Conservation (phyloP, 2,797 vertebrate species). For the Phalanger gymnotis region DNA sequence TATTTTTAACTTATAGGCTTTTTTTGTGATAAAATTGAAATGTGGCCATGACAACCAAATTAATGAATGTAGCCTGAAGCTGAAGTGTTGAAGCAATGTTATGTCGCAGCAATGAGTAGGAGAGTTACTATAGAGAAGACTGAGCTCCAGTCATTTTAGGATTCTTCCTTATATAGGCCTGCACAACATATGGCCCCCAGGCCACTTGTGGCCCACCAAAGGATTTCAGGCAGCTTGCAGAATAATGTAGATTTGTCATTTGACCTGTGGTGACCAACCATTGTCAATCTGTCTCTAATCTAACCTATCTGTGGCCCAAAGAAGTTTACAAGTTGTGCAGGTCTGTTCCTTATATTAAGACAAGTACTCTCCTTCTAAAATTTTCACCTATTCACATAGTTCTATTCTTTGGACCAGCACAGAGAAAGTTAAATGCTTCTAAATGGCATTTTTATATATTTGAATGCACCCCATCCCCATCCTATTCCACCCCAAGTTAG, state of each 20-base stretch:
- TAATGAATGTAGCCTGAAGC: not conserved
- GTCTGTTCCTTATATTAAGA: not conserved
- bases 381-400: not conserved
- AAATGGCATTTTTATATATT: not conserved
- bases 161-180: not conserved
- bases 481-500: not conserved
- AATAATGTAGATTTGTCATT: too few species aligned
- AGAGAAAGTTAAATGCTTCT: not conserved
- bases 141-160: not conserved
- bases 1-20: not conserved
- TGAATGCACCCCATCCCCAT: not conserved
- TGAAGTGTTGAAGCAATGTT: not conserved
- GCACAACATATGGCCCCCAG: too few species aligned
- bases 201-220: too few species aligned
- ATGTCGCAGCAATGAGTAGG: not conserved
- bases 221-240: too few species aligned
- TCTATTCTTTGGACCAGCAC: not conserved
- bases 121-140: not conserved
- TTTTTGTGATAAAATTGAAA: not conserved
- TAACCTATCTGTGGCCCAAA: too few species aligned
- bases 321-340: too few species aligned
- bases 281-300: too few species aligned
- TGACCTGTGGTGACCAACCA: too few species aligned
- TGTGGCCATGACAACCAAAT: not conserved
- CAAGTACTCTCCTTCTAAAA: not conserved